Conservation (phyloP, 2,797 vertebrate genomes). For the Tiaroga cobitis region DNA sequence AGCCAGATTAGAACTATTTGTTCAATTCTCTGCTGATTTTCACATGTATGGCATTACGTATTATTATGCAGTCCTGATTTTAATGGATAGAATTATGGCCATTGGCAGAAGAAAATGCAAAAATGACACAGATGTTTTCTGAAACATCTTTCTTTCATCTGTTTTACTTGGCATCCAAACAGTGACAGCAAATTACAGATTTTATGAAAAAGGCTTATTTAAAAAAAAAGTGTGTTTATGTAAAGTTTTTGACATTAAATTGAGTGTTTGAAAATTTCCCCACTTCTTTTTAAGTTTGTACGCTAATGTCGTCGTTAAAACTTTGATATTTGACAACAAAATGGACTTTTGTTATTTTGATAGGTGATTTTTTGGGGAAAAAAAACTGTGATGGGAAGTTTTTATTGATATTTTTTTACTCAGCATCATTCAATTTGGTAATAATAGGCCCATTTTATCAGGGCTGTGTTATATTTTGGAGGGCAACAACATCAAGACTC, state of each 20-base stretch:
- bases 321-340: too few species aligned
- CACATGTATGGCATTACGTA: not conserved
- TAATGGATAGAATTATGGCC: not conserved
- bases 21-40: not conserved
- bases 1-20: not conserved
- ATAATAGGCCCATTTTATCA: not conserved
- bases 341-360: too few species aligned
- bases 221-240: not conserved
- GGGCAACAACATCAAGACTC: conserved; percentile 31
- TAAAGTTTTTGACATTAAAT: not conserved
- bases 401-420: not conserved
- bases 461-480: conserved; percentile 28
- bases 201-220: not conserved
- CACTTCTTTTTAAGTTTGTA: not conserved
- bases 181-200: not conserved
- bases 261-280: not conserved
- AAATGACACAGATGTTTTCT: not conserved
- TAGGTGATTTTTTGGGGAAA: not conserved
- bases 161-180: not conserved
- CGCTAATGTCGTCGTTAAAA: not conserved
- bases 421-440: not conserved
- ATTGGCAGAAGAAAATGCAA: not conserved
- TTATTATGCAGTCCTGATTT: not conserved
- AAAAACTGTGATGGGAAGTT: not conserved
- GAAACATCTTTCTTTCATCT: not conserved